These are phyloP conservation scores for Capra hircus DNA, from an alignment of 2,113 vertebrate genomes.

Conservation along the genomic window DNA sequence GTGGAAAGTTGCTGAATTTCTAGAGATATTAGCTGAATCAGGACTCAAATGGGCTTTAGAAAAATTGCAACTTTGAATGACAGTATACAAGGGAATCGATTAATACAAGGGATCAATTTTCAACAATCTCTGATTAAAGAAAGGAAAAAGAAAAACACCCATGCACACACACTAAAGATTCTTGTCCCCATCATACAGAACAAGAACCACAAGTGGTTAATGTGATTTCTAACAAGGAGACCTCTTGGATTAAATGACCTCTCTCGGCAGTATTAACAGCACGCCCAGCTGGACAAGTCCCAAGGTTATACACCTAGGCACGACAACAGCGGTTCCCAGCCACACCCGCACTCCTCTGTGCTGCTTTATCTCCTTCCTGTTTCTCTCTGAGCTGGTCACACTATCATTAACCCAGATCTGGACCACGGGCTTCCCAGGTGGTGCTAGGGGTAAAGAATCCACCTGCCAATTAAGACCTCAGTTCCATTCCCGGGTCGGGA, in stretches of 20 bases:
- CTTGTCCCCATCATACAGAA: not conserved
- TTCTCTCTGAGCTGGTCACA: not conserved
- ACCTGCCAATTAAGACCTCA: not conserved
- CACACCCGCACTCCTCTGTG: not conserved
- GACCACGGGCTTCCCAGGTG: not conserved
- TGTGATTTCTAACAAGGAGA: not conserved
- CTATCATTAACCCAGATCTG: too few species aligned
- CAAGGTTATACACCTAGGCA: not conserved
- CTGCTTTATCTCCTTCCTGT: not conserved
- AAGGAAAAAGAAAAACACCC: not conserved
- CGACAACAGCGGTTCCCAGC: not conserved
- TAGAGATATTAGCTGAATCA: not conserved
- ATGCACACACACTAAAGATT: not conserved
- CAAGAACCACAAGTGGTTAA: not conserved
- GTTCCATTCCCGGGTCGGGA: not conserved
- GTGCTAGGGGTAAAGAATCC: not conserved
- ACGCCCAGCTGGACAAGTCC: accelerated
- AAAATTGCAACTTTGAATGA: not conserved
- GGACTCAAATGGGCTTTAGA: not conserved
- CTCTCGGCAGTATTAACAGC: not conserved
- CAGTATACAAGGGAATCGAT: not conserved
- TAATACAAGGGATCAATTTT: not conserved
- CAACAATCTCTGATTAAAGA: not conserved
- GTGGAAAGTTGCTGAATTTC: not conserved
- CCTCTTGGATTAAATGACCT: not conserved